These are phyloP conservation scores for Discoglossus pictus DNA, from an alignment of 2,797 vertebrate genomes.

Conservation along the genomic window DNA sequence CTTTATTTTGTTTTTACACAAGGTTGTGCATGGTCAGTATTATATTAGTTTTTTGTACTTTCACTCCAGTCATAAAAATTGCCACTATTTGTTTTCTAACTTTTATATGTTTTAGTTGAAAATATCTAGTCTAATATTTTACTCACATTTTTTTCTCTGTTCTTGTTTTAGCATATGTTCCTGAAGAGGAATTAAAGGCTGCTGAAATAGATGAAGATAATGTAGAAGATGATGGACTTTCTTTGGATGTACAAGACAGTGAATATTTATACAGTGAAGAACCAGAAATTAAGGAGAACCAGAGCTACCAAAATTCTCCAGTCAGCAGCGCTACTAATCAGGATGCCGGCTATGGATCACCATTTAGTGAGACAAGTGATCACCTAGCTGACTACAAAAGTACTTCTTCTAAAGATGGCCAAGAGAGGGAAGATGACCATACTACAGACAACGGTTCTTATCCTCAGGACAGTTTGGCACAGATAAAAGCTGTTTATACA, in stretches of 20 bases:
- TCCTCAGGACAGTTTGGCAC: constrained; percentile 92
- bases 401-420: constrained; percentile 79
- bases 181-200: constrained; percentile 91
- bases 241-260: constrained; percentile 85
- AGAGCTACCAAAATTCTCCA: constrained; percentile 93
- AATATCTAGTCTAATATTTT: too few relatives aligned
- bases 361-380: constrained; percentile 93
- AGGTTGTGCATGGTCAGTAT: too few relatives aligned
- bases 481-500: constrained; percentile 97
- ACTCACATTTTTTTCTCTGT: constrained; percentile 59
- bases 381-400: constrained; percentile 87
- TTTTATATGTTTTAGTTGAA: too few relatives aligned
- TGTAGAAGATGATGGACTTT: constrained; percentile 85
- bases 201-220: constrained; percentile 85
- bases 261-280: constrained; percentile 88
- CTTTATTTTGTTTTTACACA: too few relatives aligned
- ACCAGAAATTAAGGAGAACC: constrained; percentile 82
- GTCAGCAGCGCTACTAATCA: constrained; percentile 94
- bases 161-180: constrained; percentile 90
- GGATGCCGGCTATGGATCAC: constrained; percentile 92
- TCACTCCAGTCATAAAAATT: too few relatives aligned
- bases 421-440: constrained; percentile 79
- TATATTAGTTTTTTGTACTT: too few relatives aligned
- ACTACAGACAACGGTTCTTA: constrained; percentile 79
- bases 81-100: too few relatives aligned